These are phyloP conservation scores for Physocephala rufipes DNA, from an alignment of 2,888 invertebrate genomes.

Conservation along the genomic window DNA sequence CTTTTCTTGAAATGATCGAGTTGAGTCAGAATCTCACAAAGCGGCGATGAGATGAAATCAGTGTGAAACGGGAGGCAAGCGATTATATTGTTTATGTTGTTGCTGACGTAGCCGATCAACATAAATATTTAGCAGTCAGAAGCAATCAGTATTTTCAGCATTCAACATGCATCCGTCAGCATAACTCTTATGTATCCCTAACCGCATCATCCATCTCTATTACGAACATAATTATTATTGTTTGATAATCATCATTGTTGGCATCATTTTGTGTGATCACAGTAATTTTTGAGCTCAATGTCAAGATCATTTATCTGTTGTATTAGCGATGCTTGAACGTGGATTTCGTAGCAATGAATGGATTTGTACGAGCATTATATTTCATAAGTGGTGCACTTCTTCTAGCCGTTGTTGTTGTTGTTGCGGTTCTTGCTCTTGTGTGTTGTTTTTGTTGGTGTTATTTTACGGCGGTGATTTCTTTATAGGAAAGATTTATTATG, in stretches of 20 bases:
- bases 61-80: neutral
- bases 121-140: neutral
- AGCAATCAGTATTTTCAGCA: neutral
- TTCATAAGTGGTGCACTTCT: neutral
- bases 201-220: neutral
- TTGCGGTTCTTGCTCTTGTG: neutral
- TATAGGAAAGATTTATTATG: conserved; percentile 26
- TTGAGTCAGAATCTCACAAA: too few relatives aligned
- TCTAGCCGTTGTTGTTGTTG: neutral
- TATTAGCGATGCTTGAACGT: neutral
- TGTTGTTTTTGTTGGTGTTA: neutral
- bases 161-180: too few relatives aligned
- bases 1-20: too few relatives aligned
- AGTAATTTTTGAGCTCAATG: neutral
- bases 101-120: conserved; percentile 10
- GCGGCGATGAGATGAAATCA: too few relatives aligned
- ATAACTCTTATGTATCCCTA: neutral
- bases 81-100: conserved; percentile 24
- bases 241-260: neutral
- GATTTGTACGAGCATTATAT: neutral
- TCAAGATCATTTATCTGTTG: neutral
- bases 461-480: neutral
- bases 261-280: neutral
- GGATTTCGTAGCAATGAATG: conserved; percentile 5
- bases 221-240: neutral